Conservation (phyloP, 2,113 vertebrate genomes). For the Deroptyus accipitrinus region DNA sequence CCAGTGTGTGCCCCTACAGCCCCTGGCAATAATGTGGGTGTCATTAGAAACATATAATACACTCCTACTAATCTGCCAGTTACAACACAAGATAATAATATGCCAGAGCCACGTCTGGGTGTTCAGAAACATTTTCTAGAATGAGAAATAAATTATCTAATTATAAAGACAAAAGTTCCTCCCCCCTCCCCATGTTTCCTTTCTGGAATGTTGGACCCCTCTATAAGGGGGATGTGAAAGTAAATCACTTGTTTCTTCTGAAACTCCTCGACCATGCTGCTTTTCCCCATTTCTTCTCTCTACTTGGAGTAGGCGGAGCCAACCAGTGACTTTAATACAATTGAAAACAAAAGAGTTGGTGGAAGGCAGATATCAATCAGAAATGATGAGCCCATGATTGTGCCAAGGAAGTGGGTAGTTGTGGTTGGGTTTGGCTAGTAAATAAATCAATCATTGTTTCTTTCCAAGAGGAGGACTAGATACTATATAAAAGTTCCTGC, state of each 20-base stretch:
- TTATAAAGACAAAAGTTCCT: background rate
- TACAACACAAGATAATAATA: constrained; percentile 35
- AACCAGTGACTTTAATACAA: background rate
- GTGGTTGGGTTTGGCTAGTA: constrained; percentile 45
- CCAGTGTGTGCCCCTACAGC: background rate
- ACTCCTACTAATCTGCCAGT: background rate
- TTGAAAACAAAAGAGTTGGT: constrained; percentile 25
- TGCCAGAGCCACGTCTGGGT: background rate
- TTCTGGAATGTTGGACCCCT: background rate
- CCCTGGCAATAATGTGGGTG: background rate
- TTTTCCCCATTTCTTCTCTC: background rate
- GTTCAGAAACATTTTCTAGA: background rate
- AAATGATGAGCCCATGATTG: background rate
- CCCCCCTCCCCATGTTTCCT: rapidly evolving
- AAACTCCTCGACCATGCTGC: rapidly evolving
- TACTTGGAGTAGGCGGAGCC: background rate
- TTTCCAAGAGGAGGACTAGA: constrained; percentile 27
- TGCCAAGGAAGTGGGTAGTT: constrained; percentile 15
- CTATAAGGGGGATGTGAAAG: rapidly evolving
- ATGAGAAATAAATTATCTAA: background rate
- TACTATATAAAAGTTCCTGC: constrained; percentile 46
- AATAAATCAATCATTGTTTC: constrained; percentile 56
- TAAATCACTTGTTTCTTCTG: rapidly evolving
- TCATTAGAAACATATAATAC: background rate
- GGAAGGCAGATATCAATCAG: constrained; percentile 40